phyloP scores from a whole-genome alignment of 2,888 invertebrate genomes.

The Priocnemis perturbator region DNA sequence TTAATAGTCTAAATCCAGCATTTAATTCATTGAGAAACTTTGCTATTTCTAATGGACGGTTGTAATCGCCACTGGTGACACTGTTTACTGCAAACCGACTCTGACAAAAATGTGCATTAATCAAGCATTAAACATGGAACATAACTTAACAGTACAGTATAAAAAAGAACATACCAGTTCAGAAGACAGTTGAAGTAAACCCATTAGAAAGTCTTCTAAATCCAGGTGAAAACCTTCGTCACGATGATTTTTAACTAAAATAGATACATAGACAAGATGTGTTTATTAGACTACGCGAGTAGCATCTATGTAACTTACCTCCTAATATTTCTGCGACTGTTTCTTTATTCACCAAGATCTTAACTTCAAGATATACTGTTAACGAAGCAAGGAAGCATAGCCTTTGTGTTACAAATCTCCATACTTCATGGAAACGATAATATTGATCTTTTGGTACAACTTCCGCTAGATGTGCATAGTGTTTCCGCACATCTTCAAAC shows the following conservation, averaged over 20 bases:
- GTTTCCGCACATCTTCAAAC: slow-evolving; percentile 81
- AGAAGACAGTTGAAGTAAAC: slow-evolving; percentile 87
- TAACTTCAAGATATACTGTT: slow-evolving; percentile 87
- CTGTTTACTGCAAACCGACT: slow-evolving; percentile 84
- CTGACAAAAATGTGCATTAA: too few relatives aligned
- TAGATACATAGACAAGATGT: slow-evolving; percentile 17
- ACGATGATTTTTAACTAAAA: slow-evolving; percentile 82
- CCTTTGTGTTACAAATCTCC: slow-evolving; percentile 89
- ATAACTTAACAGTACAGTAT: background rate
- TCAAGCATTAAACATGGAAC: background rate
- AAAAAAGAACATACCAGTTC: slow-evolving; percentile 82
- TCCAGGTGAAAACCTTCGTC: slow-evolving; percentile 91
- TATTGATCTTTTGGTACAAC: slow-evolving; percentile 87
- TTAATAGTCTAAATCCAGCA: slow-evolving; percentile 91
- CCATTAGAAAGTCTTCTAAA: slow-evolving; percentile 92
- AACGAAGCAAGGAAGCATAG: slow-evolving; percentile 87
- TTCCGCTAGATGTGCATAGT: slow-evolving; percentile 80
- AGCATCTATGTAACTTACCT: slow-evolving; percentile 76
- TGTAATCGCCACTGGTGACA: slow-evolving; percentile 89
- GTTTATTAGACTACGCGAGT: slow-evolving; percentile 13
- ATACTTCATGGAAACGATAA: slow-evolving; percentile 92
- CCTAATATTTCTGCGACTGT: slow-evolving; percentile 87
- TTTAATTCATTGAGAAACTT: slow-evolving; percentile 91
- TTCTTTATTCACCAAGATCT: slow-evolving; percentile 84
- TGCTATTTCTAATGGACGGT: slow-evolving; percentile 88